A percentile compares a stretch with the other conserved stretches of the same genome.
phyloP scores from a whole-genome alignment of 2,797 vertebrate genomes.

The Nasua narica region DNA sequence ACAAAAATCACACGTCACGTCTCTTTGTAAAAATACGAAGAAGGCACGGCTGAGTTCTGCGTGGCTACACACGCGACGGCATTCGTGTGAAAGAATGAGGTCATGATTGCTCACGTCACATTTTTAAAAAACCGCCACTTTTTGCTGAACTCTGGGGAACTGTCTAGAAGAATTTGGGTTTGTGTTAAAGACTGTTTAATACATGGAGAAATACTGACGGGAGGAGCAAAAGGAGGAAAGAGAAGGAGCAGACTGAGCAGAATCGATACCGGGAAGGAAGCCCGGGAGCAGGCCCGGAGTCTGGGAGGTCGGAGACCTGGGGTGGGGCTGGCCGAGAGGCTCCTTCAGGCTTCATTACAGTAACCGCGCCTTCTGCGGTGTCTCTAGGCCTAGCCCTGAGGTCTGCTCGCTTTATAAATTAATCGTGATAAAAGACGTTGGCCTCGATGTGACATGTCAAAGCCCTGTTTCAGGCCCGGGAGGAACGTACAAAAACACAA shows the following conservation, averaged over 20 bases:
- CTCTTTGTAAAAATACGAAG: background rate
- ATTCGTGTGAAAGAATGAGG: background rate
- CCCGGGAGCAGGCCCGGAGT: fast-evolving
- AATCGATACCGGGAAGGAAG: background rate
- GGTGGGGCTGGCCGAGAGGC: background rate
- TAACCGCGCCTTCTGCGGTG: background rate
- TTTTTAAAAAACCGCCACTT: background rate
- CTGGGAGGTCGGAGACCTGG: background rate
- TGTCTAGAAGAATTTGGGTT: slow-evolving; percentile 39
- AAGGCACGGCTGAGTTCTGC: background rate
- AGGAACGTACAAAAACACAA: background rate
- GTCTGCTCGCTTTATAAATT: slow-evolving; percentile 42
- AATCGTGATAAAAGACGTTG: slow-evolving; percentile 53
- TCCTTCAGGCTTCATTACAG: background rate
- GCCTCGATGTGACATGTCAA: slow-evolving; percentile 32
- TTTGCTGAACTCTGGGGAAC: slow-evolving; percentile 33
- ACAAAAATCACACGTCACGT: background rate
- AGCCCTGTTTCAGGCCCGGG: background rate
- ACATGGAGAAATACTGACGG: background rate
- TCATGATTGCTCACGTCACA: background rate
- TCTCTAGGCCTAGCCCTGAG: background rate
- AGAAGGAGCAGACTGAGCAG: background rate
- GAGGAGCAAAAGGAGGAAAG: background rate
- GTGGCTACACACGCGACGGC: background rate
- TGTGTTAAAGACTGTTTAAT: slow-evolving; percentile 50